Conservation (phyloP, 37 sponge, comb jelly and placozoan species). For the Oopsacas minuta region DNA sequence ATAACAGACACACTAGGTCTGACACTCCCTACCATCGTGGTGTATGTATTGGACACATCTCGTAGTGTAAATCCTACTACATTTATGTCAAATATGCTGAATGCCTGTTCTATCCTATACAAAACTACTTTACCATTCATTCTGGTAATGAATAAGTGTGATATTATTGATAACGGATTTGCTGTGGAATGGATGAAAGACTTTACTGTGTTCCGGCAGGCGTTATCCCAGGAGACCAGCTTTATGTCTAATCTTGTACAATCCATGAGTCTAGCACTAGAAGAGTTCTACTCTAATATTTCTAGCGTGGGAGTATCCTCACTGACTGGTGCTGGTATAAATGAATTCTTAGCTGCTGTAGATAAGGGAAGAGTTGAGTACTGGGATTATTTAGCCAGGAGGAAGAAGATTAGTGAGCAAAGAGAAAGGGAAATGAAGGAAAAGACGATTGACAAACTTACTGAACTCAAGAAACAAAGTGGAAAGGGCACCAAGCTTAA, state of each 20-base stretch:
- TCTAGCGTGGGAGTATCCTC: constrained; percentile 79
- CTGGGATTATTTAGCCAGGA: not conserved
- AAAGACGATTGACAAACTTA: not conserved
- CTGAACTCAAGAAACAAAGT: not conserved
- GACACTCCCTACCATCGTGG: constrained; percentile 79
- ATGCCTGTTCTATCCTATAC: constrained; percentile 95
- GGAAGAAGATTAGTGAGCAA: not conserved
- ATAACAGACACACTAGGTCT: constrained; percentile 81
- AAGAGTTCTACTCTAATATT: constrained; percentile 83
- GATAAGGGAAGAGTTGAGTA: constrained; percentile 58
- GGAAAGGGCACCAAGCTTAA: not conserved
- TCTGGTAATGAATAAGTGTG: constrained; percentile 84
- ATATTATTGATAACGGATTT: constrained; percentile 75
- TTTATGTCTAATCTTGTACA: constrained; percentile 61
- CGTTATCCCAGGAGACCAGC: constrained; percentile 65
- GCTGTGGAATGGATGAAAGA: constrained; percentile 94
- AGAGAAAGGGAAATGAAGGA: not conserved
- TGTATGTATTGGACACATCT: constrained; percentile 85
- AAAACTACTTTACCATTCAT: constrained; percentile 78
- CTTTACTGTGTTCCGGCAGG: constrained; percentile 78
- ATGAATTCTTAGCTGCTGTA: constrained; percentile 57
- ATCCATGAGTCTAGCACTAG: constrained; percentile 95
- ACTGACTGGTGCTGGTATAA: constrained; percentile 50
- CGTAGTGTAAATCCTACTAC: constrained; percentile 81
- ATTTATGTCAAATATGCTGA: constrained; percentile 98